Evolutionary conservation across 2,888 invertebrate genomes (phyloP).

Genomic region (Nymphalis c-album): DNA sequence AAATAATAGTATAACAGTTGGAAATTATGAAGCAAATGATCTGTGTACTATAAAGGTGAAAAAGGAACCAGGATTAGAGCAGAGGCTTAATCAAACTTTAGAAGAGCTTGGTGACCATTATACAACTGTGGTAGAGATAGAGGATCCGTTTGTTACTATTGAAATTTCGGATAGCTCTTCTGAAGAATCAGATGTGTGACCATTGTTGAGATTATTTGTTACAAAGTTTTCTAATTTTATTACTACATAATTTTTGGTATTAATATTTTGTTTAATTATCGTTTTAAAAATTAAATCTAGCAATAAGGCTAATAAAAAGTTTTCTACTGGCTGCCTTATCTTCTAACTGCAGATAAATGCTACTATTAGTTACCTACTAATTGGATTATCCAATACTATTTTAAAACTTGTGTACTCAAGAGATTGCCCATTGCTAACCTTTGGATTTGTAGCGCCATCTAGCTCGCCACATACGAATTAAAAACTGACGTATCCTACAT

Average conservation of each 20-base stretch:
- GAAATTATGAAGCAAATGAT: slow-evolving; percentile 3
- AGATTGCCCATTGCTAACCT: too few relatives aligned
- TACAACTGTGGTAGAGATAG: slow-evolving; percentile 52
- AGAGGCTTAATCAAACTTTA: slow-evolving; percentile 43
- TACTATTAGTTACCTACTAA: too few relatives aligned
- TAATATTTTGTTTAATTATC: too few relatives aligned
- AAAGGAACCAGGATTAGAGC: slow-evolving; percentile 36
- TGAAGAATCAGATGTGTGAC: slow-evolving; percentile 35
- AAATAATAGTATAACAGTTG: neutral
- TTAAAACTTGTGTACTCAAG: too few relatives aligned
- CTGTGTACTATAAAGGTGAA: slow-evolving; percentile 37
- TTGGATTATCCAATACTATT: too few relatives aligned
- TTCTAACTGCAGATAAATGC: too few relatives aligned
- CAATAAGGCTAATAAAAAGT: too few relatives aligned
- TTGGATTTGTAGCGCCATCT: too few relatives aligned
- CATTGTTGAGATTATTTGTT: neutral
- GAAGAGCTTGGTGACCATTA: slow-evolving; percentile 51
- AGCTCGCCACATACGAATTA: too few relatives aligned
- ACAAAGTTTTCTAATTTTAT: neutral
- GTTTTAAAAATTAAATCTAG: too few relatives aligned
- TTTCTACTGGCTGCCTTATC: too few relatives aligned
- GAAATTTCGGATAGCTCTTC: slow-evolving; percentile 65
- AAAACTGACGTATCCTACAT: too few relatives aligned
- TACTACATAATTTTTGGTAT: neutral
- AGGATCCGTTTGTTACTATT: slow-evolving; percentile 60